phyloP scores from a whole-genome alignment of 2,113 vertebrate species.

The Corvus moneduloides region DNA sequence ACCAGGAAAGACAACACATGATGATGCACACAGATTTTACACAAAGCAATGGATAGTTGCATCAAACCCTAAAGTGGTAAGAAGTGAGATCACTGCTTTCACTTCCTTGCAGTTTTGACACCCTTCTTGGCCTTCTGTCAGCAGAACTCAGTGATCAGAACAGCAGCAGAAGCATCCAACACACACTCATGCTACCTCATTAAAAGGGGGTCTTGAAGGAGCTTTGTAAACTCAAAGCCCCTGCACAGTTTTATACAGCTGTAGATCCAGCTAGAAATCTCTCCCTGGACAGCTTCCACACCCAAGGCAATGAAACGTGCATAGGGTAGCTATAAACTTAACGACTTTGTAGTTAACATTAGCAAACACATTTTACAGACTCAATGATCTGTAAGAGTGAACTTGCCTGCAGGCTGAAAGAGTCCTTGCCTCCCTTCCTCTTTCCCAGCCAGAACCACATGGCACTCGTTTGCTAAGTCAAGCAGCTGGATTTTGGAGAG shows the following conservation, averaged over 20 bases:
- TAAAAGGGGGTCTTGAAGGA: not conserved
- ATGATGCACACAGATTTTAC: not conserved
- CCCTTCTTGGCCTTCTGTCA: not conserved
- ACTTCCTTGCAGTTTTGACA: not conserved
- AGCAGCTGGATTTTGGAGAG: not conserved
- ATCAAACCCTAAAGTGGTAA: not conserved
- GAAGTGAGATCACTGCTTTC: not conserved
- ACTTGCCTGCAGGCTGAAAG: not conserved
- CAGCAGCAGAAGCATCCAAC: not conserved
- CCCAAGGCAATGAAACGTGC: not conserved
- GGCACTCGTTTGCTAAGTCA: not conserved
- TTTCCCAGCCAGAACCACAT: not conserved
- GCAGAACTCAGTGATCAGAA: not conserved
- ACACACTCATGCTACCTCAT: not conserved
- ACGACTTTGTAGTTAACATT: slow-evolving; percentile 32
- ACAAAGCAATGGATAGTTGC: not conserved
- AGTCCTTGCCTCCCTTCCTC: not conserved
- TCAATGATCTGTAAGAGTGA: slow-evolving; percentile 14
- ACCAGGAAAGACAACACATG: not conserved
- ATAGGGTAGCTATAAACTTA: slow-evolving; percentile 26
- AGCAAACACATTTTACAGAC: slow-evolving; percentile 40
- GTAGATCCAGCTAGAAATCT: not conserved
- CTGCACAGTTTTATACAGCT: not conserved
- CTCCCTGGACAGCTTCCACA: not conserved
- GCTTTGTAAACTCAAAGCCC: not conserved